Percentiles rank a stretch among this genome's conserved stretches.
These are phyloP conservation scores for Amphilophus citrinellus DNA, from an alignment of 2,113 vertebrate species.

Conservation along the genomic window DNA sequence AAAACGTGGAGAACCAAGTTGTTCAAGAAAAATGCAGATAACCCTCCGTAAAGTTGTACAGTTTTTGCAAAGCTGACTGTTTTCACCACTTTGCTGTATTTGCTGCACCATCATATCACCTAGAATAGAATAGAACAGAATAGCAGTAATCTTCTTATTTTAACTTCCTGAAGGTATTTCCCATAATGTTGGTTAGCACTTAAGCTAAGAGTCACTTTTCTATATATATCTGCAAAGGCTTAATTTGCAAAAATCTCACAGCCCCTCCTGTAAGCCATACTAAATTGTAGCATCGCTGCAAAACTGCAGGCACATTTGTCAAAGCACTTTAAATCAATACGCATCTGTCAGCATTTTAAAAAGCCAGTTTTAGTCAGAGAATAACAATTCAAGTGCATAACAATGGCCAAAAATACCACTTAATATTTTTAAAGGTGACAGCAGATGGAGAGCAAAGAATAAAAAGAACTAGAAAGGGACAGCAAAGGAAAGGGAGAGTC, in stretches of 20 bases:
- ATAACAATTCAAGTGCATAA: background rate
- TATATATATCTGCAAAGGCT: background rate
- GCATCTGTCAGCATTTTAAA: background rate
- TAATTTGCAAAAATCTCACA: background rate
- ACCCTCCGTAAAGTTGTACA: background rate
- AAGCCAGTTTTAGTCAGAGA: background rate
- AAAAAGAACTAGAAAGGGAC: slow-evolving; percentile 19
- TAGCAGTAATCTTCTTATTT: background rate
- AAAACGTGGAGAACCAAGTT: too few species aligned
- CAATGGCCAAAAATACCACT: background rate
- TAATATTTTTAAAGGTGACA: background rate
- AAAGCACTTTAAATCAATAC: background rate
- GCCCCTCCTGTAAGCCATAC: background rate
- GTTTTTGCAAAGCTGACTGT: background rate
- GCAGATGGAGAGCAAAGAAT: background rate
- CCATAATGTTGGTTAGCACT: too few species aligned
- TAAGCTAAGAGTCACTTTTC: too few species aligned
- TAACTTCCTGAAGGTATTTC: too few species aligned
- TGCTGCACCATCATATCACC: too few species aligned
- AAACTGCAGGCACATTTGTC: background rate
- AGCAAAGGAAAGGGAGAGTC: background rate
- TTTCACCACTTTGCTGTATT: too few species aligned
- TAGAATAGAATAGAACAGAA: background rate
- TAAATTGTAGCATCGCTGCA: too few species aligned
- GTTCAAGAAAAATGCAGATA: too few species aligned